A percentile compares a stretch with the other conserved stretches of the same genome.
phyloP scores from a whole-genome alignment of 2,113 vertebrate species.

The Aix galericulata region DNA sequence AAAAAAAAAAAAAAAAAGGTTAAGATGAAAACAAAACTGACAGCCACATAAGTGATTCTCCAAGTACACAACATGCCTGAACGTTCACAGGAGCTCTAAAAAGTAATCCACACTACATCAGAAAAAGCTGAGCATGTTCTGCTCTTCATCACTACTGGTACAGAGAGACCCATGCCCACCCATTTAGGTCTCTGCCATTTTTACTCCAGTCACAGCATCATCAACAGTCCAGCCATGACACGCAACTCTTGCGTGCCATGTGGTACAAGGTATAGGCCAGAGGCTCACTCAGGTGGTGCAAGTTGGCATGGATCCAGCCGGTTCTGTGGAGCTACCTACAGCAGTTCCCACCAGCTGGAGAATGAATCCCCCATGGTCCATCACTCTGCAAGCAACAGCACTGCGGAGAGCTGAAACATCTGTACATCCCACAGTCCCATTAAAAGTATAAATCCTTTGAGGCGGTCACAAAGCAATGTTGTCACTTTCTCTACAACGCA shows the following conservation, averaged over 20 bases:
- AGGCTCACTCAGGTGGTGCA: background rate
- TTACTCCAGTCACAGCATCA: no score
- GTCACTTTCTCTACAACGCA: background rate
- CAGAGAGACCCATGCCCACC: background rate
- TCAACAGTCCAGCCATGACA: background rate
- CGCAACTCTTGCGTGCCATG: background rate
- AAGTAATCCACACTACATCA: background rate
- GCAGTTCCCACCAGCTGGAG: no score
- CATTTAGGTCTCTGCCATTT: background rate
- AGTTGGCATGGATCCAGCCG: background rate
- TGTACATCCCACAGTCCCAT: background rate
- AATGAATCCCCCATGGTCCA: background rate
- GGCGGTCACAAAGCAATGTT: background rate
- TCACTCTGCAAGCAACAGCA: background rate
- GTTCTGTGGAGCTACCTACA: background rate
- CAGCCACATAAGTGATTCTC: background rate
- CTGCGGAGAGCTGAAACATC: background rate
- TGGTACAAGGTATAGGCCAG: fast-evolving
- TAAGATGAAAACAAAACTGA: background rate
- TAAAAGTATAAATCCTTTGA: background rate
- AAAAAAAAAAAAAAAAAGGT: background rate
- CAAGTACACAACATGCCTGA: background rate
- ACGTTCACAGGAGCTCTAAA: background rate
- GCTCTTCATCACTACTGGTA: background rate
- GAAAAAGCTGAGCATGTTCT: background rate